Base-by-base conservation (phyloP, 1,140 invertebrate species). In the Listronotus oregonensis region DNA sequence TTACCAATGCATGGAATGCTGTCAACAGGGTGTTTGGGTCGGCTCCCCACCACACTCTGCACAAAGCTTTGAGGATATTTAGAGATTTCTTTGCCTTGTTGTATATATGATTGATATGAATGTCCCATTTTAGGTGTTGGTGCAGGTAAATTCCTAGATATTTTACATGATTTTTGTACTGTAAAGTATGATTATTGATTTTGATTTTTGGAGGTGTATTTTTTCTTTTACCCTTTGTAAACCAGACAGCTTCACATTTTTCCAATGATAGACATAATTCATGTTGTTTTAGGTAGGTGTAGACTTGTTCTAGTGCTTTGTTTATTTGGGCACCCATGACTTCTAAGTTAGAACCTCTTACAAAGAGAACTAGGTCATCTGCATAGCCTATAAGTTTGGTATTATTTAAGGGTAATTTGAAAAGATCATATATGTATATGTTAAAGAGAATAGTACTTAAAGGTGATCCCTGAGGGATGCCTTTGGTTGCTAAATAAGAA, bases 21-120 rank as follows among this genome's bases (percentile, higher is more conserved):
- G 32, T 49, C 12, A 61, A 12, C 15, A 61, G 17, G 12, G 49
- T 50, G n/a, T 61, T 49, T 14, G 46, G 58, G 15, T 61, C 58
- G 14, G 46, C 44, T 10, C 46, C 58, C 58, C 46, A 61, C 14
- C 31, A 50, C 17, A 61, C 46, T 51, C 58, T 61, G 21, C 58
- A 50, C 9, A 61, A 34, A 6, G 46, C 15, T 50, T 50, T 61
- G 11, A 61, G 40, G 10, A 61, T 21, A 61, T 61, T 51, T 50
- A 61, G 21, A 11, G 15, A 44, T 34, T 61, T 61, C 8, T 37
- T 31, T 12, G 58, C 46, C 1, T 49, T 32, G 15, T 50, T 51
- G 15, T 18, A 12, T 32, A 34, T 14, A 15, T 34, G 21, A n/a
- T 61, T 43, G 8, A 50, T 40, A 42, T 61, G 27, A 18, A 21